A percentile compares a stretch with the other conserved stretches of the same genome.
Evolutionary conservation across 2,888 invertebrate species (phyloP).

Genomic region (Drosophila lacicola): DNA sequence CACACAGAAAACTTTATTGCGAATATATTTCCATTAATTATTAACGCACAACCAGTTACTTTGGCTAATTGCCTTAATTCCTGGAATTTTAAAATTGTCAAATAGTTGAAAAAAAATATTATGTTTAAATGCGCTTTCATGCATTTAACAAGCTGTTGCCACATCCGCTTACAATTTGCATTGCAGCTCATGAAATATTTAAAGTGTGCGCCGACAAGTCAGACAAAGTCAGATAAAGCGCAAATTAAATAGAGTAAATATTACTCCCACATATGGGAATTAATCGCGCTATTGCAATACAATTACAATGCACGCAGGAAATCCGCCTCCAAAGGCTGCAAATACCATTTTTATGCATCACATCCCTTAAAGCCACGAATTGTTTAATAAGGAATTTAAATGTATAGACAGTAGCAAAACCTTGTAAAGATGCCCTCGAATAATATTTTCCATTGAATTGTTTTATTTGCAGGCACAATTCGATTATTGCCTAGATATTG

Average conservation of each 20-base stretch:
- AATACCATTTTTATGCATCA: not conserved
- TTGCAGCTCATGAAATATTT: not conserved
- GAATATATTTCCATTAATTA: slow-evolving; percentile 18
- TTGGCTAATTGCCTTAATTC: slow-evolving; percentile 18
- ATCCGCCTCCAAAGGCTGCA: not conserved
- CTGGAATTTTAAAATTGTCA: slow-evolving; percentile 1
- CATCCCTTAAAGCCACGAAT: not conserved
- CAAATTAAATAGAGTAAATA: not conserved
- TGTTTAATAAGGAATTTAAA: too few relatives aligned
- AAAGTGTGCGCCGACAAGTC: slow-evolving; percentile 4
- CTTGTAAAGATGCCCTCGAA: too few relatives aligned
- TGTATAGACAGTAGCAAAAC: too few relatives aligned
- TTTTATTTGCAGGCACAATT: too few relatives aligned
- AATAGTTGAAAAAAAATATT: not conserved
- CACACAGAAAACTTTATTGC: not conserved
- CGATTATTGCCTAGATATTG: too few relatives aligned
- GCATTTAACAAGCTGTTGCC: slow-evolving; percentile 31
- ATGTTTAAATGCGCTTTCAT: slow-evolving; percentile 13
- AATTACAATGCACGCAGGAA: slow-evolving; percentile 10
- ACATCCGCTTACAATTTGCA: slow-evolving; percentile 23
- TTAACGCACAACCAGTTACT: slow-evolving; percentile 13
- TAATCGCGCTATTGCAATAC: not conserved
- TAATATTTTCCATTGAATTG: too few relatives aligned
- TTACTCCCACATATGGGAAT: not conserved
- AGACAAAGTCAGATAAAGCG: not conserved